phyloP scores from a whole-genome alignment of 2,113 vertebrate genomes.

The Microtus montanus region DNA sequence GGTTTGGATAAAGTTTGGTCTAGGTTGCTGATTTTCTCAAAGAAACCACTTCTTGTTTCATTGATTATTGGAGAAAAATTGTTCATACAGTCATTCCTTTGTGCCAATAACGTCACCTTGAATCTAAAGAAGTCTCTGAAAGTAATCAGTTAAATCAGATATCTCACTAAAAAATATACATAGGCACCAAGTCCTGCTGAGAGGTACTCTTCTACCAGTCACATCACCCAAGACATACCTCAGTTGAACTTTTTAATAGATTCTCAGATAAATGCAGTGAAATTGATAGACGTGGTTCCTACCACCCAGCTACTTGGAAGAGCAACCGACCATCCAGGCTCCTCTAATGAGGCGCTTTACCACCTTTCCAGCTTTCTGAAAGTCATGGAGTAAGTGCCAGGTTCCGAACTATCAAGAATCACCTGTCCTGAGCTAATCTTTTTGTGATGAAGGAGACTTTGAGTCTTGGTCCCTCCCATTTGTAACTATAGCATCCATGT shows the following conservation, averaged over 20 bases:
- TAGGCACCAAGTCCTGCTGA: background rate
- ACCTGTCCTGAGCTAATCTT: background rate
- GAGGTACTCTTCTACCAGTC: background rate
- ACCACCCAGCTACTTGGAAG: background rate
- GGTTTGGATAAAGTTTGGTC: too few species aligned
- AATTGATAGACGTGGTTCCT: background rate
- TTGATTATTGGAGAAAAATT: too few species aligned
- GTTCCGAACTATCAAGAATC: background rate
- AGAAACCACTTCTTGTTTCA: too few species aligned
- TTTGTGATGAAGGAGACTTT: background rate
- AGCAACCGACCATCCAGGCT: too few species aligned
- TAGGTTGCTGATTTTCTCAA: too few species aligned
- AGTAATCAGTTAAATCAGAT: background rate
- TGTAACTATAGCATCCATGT: too few species aligned
- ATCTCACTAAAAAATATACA: background rate
- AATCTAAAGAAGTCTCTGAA: background rate
- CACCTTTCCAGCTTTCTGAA: background rate
- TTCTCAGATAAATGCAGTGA: background rate
- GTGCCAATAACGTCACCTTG: too few species aligned
- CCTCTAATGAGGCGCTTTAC: background rate
- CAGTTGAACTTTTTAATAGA: background rate
- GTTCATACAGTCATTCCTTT: too few species aligned
- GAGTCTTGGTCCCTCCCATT: background rate
- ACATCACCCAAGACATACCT: background rate
- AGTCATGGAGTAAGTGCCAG: background rate